Evolutionary conservation across 2,888 invertebrate genomes (phyloP).

Genomic region (Tiphia femorata): DNA sequence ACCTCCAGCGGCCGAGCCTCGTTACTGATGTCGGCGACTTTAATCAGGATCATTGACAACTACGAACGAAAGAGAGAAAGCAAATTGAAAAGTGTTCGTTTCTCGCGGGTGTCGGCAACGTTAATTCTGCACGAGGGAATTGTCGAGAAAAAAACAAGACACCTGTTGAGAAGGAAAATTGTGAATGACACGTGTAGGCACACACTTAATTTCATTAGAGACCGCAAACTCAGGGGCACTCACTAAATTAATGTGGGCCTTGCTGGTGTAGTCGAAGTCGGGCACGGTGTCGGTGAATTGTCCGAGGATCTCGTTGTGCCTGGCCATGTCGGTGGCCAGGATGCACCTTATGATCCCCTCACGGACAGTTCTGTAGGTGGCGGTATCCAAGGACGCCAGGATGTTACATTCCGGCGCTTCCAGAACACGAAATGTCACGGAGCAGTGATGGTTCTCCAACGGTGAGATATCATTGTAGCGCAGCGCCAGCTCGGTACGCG

Average conservation of each 20-base stretch:
- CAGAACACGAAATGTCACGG: conserved; percentile 84
- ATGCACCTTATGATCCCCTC: conserved; percentile 86
- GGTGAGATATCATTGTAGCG: conserved; percentile 90
- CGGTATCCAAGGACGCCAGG: conserved; percentile 76
- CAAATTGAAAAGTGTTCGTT: background rate
- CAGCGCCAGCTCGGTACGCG: conserved; percentile 84
- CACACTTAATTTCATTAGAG: too few relatives aligned
- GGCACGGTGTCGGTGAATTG: conserved; percentile 78
- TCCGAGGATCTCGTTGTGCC: conserved; percentile 82
- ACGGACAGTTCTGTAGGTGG: conserved; percentile 76
- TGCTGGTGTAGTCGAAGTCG: conserved; percentile 78
- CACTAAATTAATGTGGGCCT: conserved; percentile 80
- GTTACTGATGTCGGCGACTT: conserved; percentile 87
- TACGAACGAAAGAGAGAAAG: conserved; percentile 58
- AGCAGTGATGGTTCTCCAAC: conserved; percentile 88
- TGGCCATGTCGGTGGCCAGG: conserved; percentile 83
- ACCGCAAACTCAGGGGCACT: too few relatives aligned
- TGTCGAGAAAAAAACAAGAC: background rate
- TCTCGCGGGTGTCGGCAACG: too few relatives aligned
- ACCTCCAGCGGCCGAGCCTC: conserved; percentile 87
- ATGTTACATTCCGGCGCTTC: conserved; percentile 86
- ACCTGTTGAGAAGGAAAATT: too few relatives aligned
- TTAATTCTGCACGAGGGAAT: too few relatives aligned
- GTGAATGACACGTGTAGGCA: too few relatives aligned
- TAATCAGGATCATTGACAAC: conserved; percentile 85